phyloP scores from a whole-genome alignment of 64 coral and sea anemone genomes.

The Montipora sp. region DNA sequence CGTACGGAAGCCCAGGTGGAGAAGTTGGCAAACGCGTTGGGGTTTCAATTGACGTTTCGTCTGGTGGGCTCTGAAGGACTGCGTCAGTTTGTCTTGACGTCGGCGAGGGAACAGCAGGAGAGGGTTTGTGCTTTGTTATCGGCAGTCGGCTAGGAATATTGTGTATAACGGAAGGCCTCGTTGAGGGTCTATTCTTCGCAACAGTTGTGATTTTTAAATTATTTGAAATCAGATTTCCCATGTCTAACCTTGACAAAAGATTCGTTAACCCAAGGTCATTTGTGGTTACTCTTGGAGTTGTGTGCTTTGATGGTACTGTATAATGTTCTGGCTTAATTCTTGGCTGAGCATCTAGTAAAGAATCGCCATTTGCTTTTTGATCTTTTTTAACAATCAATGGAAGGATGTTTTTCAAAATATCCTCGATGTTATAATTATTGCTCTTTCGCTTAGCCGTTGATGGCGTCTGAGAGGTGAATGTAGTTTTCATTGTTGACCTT shows the following conservation, averaged over 20 bases:
- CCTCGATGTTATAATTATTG: conserved; percentile 17
- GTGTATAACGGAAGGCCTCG: not conserved
- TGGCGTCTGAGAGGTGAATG: not conserved
- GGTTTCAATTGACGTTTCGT: too few species aligned
- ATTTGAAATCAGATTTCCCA: conserved; percentile 33
- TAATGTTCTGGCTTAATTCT: conserved; percentile 16
- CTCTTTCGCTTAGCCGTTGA: conserved; percentile 21
- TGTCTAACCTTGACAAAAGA: conserved; percentile 47
- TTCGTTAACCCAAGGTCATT: conserved; percentile 28
- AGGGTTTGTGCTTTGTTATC: not conserved
- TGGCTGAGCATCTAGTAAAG: conserved; percentile 4
- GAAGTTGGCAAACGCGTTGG: not conserved
- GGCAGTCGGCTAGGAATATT: not conserved
- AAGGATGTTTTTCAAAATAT: conserved; percentile 50
- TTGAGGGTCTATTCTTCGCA: conserved; percentile 7
- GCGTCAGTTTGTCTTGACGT: not conserved
- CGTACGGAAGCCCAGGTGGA: not conserved
- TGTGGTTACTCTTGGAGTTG: conserved; percentile 7
- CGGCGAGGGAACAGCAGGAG: not conserved
- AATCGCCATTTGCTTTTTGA: not conserved
- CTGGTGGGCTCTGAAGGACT: not conserved
- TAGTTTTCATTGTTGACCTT: not conserved
- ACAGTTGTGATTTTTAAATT: conserved; percentile 3
- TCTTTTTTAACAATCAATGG: conserved; percentile 59
- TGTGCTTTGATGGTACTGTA: not conserved